phyloP scores from a whole-genome alignment of 2,888 invertebrate species.

The Tipula lateralis region DNA sequence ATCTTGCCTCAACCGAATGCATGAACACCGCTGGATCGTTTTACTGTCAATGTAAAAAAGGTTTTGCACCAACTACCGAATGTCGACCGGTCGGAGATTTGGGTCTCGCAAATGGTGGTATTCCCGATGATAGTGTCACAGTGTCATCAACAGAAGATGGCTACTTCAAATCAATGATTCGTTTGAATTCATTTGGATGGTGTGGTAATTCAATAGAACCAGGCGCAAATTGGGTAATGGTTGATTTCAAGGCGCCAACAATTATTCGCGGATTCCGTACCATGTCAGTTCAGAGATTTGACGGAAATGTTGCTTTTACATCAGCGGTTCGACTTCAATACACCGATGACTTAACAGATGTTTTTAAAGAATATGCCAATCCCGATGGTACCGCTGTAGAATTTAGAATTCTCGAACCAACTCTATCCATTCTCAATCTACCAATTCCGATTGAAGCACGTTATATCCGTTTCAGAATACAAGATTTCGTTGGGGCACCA shows the following conservation, averaged over 20 bases:
- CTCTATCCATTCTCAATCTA: constrained; percentile 82
- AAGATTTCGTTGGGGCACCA: constrained; percentile 82
- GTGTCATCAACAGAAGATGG: constrained; percentile 79
- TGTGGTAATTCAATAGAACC: constrained; percentile 82
- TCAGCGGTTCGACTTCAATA: constrained; percentile 82
- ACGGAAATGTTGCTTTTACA: constrained; percentile 81
- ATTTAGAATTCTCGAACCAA: constrained; percentile 83
- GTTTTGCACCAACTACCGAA: constrained; percentile 79
- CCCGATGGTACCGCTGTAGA: constrained; percentile 90
- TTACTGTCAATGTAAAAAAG: constrained; percentile 79
- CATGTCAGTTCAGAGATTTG: constrained; percentile 77
- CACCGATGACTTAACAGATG: constrained; percentile 81
- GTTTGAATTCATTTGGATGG: constrained; percentile 83
- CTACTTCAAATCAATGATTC: constrained; percentile 77
- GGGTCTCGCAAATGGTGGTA: constrained; percentile 73
- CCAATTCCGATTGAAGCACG: constrained; percentile 89
- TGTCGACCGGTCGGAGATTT: constrained; percentile 87
- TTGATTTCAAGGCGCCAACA: constrained; percentile 83
- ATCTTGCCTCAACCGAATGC: constrained; percentile 84
- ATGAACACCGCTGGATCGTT: constrained; percentile 84
- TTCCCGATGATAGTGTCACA: constrained; percentile 83
- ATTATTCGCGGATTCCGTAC: constrained; percentile 86
- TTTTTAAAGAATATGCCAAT: constrained; percentile 86
- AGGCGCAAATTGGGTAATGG: constrained; percentile 81
- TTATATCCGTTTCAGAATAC: constrained; percentile 77